Evolutionary conservation across 2,888 invertebrate species (phyloP).

Genomic region (Meiosimyza platycephala): DNA sequence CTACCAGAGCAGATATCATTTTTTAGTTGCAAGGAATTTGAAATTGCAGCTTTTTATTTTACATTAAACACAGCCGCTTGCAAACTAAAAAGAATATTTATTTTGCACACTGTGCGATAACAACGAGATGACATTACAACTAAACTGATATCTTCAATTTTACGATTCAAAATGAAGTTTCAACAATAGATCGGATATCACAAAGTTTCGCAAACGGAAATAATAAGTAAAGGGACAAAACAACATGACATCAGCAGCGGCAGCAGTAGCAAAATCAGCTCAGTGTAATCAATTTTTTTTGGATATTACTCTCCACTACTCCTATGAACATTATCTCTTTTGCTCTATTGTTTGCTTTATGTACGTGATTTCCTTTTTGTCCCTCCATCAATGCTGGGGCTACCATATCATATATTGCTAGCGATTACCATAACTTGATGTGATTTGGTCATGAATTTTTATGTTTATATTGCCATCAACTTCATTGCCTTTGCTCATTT

Average conservation of each 20-base stretch:
- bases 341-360: too few relatives aligned
- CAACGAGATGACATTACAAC: too few relatives aligned
- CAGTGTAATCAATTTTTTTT: background rate
- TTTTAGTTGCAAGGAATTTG: too few relatives aligned
- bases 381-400: background rate
- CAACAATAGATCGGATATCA: slow-evolving; percentile 19
- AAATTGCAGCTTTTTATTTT: too few relatives aligned
- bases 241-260: background rate
- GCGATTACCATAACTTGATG: slow-evolving; percentile 45
- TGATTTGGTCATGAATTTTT: slow-evolving; percentile 45
- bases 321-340: too few relatives aligned
- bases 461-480: slow-evolving; percentile 44
- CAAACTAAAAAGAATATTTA: too few relatives aligned
- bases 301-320: background rate
- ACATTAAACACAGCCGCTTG: too few relatives aligned
- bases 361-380: background rate
- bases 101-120: too few relatives aligned
- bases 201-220: slow-evolving; percentile 20
- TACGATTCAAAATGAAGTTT: slow-evolving; percentile 12
- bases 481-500: slow-evolving; percentile 24
- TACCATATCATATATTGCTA: slow-evolving; percentile 16
- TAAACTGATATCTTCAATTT: background rate
- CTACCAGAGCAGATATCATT: too few relatives aligned
- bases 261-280: background rate
- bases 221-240: slow-evolving; percentile 8